Evolutionary conservation across 2,888 invertebrate genomes (phyloP).

Genomic region (Athripsodes cinereus): DNA sequence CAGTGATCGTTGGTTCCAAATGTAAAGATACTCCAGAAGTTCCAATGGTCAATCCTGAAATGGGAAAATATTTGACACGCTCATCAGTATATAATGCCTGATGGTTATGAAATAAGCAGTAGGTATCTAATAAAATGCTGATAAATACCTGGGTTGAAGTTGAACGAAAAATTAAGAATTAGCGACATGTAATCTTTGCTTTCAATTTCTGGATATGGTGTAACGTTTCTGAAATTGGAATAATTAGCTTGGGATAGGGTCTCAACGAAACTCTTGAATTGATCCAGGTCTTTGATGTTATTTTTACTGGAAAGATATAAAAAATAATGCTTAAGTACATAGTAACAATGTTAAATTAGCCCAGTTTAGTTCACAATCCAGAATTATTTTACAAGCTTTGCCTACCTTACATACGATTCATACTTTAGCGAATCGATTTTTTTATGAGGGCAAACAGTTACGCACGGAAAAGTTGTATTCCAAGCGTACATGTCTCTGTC

Average conservation of each 20-base stretch:
- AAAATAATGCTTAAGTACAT: no score
- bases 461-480: constrained; percentile 64
- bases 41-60: constrained; percentile 45
- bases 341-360: no score
- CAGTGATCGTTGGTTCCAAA: constrained; percentile 57
- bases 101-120: no score
- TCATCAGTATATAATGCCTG: neutral
- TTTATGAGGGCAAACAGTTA: constrained; percentile 58
- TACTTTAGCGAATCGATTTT: constrained; percentile 52
- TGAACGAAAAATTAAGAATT: constrained; percentile 46
- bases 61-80: neutral
- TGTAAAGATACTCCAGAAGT: constrained; percentile 46
- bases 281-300: constrained; percentile 43
- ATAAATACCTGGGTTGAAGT: constrained; percentile 43
- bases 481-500: constrained; percentile 66
- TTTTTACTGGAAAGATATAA: constrained; percentile 33
- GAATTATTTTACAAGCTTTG: no score
- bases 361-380: no score
- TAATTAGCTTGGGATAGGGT: constrained; percentile 54
- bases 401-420: constrained; percentile 49
- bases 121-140: neutral
- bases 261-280: constrained; percentile 50
- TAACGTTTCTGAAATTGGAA: constrained; percentile 52
- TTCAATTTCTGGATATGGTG: constrained; percentile 48
- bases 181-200: constrained; percentile 54